Conservation (phyloP, 2,113 vertebrate genomes). For the Colius striatus region DNA sequence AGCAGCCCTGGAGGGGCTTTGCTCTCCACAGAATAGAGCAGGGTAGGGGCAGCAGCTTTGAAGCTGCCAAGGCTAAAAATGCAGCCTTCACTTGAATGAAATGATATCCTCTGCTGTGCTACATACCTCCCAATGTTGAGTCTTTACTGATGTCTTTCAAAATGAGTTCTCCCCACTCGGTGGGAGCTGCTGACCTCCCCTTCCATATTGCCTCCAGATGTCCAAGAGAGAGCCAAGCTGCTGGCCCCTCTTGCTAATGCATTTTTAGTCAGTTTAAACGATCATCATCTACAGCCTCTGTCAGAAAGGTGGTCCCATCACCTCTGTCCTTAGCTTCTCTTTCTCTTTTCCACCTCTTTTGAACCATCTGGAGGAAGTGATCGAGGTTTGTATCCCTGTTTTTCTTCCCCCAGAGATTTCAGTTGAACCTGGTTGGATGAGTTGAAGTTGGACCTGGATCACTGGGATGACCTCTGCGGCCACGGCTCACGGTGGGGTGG, state of each 20-base stretch:
- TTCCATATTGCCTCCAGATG: slow-evolving; percentile 29
- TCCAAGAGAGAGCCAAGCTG: neutral
- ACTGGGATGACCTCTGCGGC: neutral
- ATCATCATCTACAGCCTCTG: neutral
- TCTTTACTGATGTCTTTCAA: neutral
- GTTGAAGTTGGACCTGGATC: neutral
- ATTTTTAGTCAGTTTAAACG: neutral
- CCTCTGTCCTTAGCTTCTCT: neutral
- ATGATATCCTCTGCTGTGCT: neutral
- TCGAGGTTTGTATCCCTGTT: neutral
- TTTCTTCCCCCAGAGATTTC: rapidly evolving
- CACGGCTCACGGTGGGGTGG: rapidly evolving
- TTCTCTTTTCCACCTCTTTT: neutral
- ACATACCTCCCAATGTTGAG: neutral
- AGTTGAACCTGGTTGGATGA: neutral
- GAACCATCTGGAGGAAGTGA: neutral
- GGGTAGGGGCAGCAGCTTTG: neutral
- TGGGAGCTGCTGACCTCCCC: neutral
- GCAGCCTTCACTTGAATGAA: neutral
- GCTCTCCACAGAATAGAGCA: neutral
- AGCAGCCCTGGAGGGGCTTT: neutral
- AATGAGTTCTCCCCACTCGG: neutral
- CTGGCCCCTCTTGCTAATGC: rapidly evolving
- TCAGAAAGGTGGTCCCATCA: neutral
- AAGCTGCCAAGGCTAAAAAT: neutral